These are phyloP conservation scores for Thyatira batis DNA, from an alignment of 2,888 invertebrate genomes.

Conservation along the genomic window DNA sequence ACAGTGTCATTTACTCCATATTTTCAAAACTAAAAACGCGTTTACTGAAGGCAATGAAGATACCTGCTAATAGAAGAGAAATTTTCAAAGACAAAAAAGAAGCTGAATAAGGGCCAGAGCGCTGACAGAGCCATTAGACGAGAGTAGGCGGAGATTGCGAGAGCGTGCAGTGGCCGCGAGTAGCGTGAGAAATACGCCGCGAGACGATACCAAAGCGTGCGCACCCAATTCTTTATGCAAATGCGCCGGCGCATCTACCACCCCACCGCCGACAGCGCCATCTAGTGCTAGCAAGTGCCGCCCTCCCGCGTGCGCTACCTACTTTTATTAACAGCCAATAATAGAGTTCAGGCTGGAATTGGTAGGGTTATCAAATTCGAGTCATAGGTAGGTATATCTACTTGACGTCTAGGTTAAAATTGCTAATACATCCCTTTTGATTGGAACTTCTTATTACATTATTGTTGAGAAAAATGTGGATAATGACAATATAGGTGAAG, in stretches of 20 bases:
- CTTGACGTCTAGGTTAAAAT: conserved; percentile 9
- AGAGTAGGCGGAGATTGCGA: conserved; percentile 42
- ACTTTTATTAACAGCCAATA: conserved; percentile 61
- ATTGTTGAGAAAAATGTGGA: no score
- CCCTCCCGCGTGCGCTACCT: conserved; percentile 52
- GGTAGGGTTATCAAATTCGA: conserved; percentile 35
- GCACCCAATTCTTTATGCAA: conserved; percentile 79
- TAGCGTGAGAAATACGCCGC: conserved; percentile 74
- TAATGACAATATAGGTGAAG: no score
- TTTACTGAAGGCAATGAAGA: conserved; percentile 3
- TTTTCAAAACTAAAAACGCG: no score
- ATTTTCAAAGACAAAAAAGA: not conserved
- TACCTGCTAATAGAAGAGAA: conserved; percentile 49
- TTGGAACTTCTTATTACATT: no score
- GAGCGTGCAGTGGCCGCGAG: conserved; percentile 44
- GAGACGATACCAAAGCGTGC: conserved; percentile 69
- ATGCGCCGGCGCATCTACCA: conserved; percentile 60
- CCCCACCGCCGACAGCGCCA: conserved; percentile 41
- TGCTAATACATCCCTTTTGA: no score
- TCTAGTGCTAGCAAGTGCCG: conserved; percentile 28
- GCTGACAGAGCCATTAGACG: conserved; percentile 53
- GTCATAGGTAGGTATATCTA: conserved; percentile 17
- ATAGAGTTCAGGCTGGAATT: conserved; percentile 54
- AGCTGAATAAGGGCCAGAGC: conserved; percentile 16
- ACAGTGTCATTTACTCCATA: no score